A percentile compares a stretch with the other conserved stretches of the same genome.
Evolutionary conservation across 2,888 invertebrate species (phyloP).

Genomic region (Spodoptera littoralis): DNA sequence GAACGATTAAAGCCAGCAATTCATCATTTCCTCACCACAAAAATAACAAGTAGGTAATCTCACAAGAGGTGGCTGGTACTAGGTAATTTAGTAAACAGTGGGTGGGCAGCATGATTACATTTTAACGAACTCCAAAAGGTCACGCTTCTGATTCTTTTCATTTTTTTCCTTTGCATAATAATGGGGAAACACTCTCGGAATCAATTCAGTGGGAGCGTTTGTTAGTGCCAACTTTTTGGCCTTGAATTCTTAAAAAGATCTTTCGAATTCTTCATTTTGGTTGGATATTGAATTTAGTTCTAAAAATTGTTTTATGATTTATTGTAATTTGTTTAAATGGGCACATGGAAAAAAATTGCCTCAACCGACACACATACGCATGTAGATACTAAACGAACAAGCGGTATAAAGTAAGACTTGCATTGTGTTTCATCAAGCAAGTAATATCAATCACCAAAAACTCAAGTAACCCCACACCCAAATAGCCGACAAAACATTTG

Average conservation of each 20-base stretch:
- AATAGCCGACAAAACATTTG: no score
- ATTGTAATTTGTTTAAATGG: no score
- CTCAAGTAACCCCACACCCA: no score
- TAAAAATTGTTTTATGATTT: background rate
- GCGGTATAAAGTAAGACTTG: no score
- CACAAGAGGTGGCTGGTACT: no score
- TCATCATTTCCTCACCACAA: conserved; percentile 20
- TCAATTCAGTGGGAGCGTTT: conserved; percentile 28
- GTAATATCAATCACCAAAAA: no score
- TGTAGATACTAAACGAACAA: no score
- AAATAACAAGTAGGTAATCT: conserved; percentile 21
- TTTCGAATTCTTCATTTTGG: background rate
- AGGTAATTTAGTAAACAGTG: conserved; percentile 36
- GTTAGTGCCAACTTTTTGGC: conserved; percentile 6
- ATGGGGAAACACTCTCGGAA: conserved; percentile 31
- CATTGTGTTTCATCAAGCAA: no score
- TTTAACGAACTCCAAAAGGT: conserved; percentile 45
- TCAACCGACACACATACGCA: no score
- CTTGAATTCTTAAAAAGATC: conserved; percentile 2
- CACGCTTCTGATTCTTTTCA: conserved; percentile 30
- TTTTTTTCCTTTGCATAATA: conserved; percentile 52
- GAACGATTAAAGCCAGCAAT: conserved; percentile 2
- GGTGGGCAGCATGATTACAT: conserved; percentile 40
- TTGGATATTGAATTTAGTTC: background rate
- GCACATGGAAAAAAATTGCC: no score